Evolutionary conservation across 1,140 invertebrate genomes (phyloP).

Genomic region (Habropoda laboriosa): DNA sequence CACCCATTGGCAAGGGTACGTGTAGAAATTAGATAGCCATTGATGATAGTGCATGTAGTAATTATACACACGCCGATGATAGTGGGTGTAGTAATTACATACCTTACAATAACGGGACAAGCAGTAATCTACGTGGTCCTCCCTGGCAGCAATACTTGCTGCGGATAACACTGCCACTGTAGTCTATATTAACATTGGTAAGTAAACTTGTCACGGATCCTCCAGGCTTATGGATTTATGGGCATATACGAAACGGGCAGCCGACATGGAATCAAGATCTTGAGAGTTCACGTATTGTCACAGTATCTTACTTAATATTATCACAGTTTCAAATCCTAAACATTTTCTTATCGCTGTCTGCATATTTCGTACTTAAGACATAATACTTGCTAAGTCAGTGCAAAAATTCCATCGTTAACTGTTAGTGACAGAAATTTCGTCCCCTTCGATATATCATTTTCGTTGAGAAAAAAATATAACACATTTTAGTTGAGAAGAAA

Average conservation of each 20-base stretch:
- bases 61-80: constrained; percentile 43
- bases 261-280: neutral
- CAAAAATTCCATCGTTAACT: too few species aligned
- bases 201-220: neutral
- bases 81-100: constrained; percentile 41
- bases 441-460: too few species aligned
- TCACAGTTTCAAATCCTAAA: too few species aligned
- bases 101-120: constrained; percentile 35
- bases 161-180: neutral
- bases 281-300: neutral
- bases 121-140: constrained; percentile 28
- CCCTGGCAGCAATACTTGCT: constrained; percentile 4
- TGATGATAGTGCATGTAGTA: constrained; percentile 46
- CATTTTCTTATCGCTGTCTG: too few species aligned
- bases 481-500: too few species aligned
- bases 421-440: too few species aligned
- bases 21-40: constrained; percentile 48
- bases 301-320: neutral
- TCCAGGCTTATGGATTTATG: neutral
- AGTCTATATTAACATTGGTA: constrained; percentile 3
- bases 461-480: too few species aligned
- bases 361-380: too few species aligned
- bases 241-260: neutral
- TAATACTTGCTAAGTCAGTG: too few species aligned
- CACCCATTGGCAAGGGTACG: constrained; percentile 30